A percentile compares a stretch with the other conserved stretches of the same genome.
phyloP scores from a whole-genome alignment of 2,113 vertebrate species.

The Lucifuga dentata region DNA sequence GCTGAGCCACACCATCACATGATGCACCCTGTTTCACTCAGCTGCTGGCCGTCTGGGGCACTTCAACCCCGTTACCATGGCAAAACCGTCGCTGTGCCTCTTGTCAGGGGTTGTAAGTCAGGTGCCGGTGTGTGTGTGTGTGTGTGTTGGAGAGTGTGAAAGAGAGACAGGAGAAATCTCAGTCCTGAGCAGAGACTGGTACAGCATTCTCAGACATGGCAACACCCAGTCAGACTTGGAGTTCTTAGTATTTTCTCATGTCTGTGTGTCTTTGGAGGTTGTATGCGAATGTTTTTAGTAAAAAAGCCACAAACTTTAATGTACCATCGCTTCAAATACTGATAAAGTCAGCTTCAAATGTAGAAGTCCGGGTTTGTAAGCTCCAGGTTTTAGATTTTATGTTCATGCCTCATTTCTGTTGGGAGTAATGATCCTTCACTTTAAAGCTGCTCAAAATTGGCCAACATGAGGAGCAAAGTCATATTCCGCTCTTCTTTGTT shows the following conservation, averaged over 20 bases:
- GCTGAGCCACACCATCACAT: conserved; percentile 54
- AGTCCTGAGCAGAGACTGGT: conserved; percentile 70
- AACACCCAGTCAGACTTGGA: conserved; percentile 26
- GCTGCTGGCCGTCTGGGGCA: conserved; percentile 48
- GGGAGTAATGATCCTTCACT: no score
- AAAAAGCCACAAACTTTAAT: no score
- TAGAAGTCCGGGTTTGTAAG: no score
- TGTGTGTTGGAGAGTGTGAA: conserved; percentile 11
- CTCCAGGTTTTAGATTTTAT: no score
- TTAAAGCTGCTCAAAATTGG: no score
- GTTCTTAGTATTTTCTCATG: conserved; percentile 5
- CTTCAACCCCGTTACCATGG: conserved; percentile 42
- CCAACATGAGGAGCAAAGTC: no score
- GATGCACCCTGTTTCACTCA: conserved; percentile 39
- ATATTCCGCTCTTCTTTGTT: no score
- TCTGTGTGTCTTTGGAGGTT: no score
- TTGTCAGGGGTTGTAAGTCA: conserved; percentile 42
- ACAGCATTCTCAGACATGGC: conserved; percentile 52
- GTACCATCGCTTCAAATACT: no score
- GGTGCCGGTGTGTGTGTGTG: not conserved
- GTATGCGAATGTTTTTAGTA: no score
- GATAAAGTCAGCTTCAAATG: no score
- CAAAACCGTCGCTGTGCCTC: conserved; percentile 50
- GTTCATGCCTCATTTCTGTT: no score
- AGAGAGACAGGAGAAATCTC: conserved; percentile 39